Conservation (phyloP, 2,797 vertebrate genomes). For the Eleutherodactylus coqui region DNA sequence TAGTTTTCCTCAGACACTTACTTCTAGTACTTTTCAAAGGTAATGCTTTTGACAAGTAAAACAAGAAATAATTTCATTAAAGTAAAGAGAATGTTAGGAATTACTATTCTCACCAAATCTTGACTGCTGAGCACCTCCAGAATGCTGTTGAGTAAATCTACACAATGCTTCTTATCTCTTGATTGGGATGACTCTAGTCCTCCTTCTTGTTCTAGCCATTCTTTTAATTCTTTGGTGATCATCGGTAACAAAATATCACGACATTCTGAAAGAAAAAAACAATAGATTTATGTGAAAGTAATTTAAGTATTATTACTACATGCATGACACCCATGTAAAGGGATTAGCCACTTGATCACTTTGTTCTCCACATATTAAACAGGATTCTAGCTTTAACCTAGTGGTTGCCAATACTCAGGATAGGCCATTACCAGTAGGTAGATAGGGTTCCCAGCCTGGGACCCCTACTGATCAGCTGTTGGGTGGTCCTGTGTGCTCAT, state of each 20-base stretch:
- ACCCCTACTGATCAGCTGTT: no score
- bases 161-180: slow-evolving; percentile 81
- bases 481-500: no score
- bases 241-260: slow-evolving; percentile 93
- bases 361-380: no score
- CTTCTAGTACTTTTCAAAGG: no score
- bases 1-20: no score
- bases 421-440: no score
- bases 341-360: no score
- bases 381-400: no score
- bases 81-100: background rate
- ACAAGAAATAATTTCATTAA: background rate
- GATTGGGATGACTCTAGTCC: slow-evolving; percentile 70
- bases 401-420: no score
- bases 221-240: slow-evolving; percentile 90
- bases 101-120: slow-evolving; percentile 82
- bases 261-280: slow-evolving; percentile 80
- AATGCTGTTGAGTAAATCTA: slow-evolving; percentile 93
- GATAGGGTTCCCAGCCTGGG: no score
- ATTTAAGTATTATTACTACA: background rate
- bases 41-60: background rate
- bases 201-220: slow-evolving; percentile 77
- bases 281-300: background rate
- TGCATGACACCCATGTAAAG: background rate
- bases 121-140: slow-evolving; percentile 91